A percentile compares a stretch with the other conserved stretches of the same genome.
phyloP scores from a whole-genome alignment of 2,888 invertebrate species.

The Agapostemon virescens region DNA sequence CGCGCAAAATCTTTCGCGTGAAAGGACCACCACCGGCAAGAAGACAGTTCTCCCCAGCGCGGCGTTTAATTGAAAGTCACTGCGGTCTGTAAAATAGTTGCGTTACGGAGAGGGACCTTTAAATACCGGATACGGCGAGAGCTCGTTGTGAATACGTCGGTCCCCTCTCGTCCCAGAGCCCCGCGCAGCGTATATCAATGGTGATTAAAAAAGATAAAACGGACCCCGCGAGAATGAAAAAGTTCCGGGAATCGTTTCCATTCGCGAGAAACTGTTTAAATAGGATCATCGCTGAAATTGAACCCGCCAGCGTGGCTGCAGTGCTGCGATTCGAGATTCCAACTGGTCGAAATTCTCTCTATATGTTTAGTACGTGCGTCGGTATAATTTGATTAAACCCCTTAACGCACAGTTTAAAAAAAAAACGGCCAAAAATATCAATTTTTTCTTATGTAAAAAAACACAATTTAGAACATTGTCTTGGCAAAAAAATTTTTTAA shows the following conservation, averaged over 20 bases:
- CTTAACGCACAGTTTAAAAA: too few relatives aligned
- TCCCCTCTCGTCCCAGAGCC: neutral
- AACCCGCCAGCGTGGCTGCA: too few relatives aligned
- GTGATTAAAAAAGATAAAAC: neutral
- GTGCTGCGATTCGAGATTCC: too few relatives aligned
- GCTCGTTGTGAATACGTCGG: neutral
- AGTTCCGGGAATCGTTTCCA: neutral
- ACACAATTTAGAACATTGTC: too few relatives aligned
- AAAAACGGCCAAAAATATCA: too few relatives aligned
- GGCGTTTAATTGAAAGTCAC: conserved; percentile 45
- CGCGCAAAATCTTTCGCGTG: neutral
- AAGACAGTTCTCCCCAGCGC: neutral
- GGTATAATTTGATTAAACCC: too few relatives aligned
- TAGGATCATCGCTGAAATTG: too few relatives aligned
- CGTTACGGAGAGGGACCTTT: conserved; percentile 3
- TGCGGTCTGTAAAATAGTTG: conserved; percentile 30
- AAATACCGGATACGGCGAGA: neutral
- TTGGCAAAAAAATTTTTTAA: too few relatives aligned
- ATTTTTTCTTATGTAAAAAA: too few relatives aligned
- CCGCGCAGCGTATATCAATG: neutral
- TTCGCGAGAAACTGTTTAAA: neutral
- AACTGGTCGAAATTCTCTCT: neutral
- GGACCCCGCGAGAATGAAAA: neutral
- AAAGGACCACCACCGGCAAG: neutral
- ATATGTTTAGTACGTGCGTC: too few relatives aligned